Evolutionary conservation across 2,797 vertebrate genomes (phyloP), one percentile per base, ranked within the genome.

Genomic region (Labroides dimidiatus): DNA sequence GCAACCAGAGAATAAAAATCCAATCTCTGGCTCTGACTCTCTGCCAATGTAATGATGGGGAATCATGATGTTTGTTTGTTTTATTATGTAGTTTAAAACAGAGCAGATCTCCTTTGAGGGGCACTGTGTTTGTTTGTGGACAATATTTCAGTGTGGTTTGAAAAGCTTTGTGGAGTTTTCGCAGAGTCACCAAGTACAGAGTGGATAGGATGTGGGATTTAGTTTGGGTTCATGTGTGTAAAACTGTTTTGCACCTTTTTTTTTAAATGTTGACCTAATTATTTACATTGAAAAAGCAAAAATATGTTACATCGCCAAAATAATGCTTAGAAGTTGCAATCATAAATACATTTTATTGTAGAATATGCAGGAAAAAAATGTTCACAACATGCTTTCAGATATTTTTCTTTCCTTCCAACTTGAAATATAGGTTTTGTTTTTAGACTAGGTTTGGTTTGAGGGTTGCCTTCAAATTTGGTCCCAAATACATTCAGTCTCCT

Each of bases 1-100:
- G 64, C 81, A 73, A 77, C 62, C 48, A 50, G 75, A 63, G 78
- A 72, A 82, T 89, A 85, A 87, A 90, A 89, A 78, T 83, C 63
- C 73, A 89, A 84, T 92, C 68, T 79, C 24, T 20, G 37, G 59
- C 64, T 41, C 80, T 67, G 73, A 86, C 65, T 81, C 68, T 33
- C 19, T 64, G 72, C 84, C 82, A 85, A 75, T 78, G 80, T 82
- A 81, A 81, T 85, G 79, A 78, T 70, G 76, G 75, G 58, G 52
- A 55, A 73, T 87, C 72, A 77, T 56, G 64, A 83, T 78, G 75
- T 67, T 77, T 68, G 86, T 87, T 85, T 81, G 70, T 85, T 84
- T 83, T 52, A 72, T 86, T 75, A 80, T 82, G 69, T 70, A 24
- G 63, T 64, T 75, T 53, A 78, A 75, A 85, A 78, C 24, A 33